Evolutionary conservation across 1,140 invertebrate species (phyloP).

Genomic region (Idris sp.): DNA sequence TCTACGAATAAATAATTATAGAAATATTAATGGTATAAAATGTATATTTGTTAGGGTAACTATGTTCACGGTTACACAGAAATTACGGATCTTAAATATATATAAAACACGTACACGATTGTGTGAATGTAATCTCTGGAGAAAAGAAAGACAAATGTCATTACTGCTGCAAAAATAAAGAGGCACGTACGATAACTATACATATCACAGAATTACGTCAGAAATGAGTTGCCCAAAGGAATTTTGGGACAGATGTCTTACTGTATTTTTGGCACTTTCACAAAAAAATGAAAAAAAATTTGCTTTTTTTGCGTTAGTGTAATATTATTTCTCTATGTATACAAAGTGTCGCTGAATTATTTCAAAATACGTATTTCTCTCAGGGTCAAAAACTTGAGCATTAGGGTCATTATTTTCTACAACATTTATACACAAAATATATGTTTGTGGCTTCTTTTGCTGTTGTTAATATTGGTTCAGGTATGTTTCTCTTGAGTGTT

Average conservation of each 20-base stretch:
- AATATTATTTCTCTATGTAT: slow-evolving; percentile 20
- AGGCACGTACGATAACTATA: slow-evolving; percentile 54
- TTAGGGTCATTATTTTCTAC: slow-evolving; percentile 13
- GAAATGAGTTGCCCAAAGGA: slow-evolving; percentile 48
- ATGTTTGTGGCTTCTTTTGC: slow-evolving; percentile 22
- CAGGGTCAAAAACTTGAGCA: slow-evolving; percentile 38
- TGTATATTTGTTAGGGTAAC: slow-evolving; percentile 65
- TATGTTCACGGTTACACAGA: slow-evolving; percentile 62
- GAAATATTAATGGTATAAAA: slow-evolving; percentile 56
- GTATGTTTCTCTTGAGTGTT: slow-evolving; percentile 28
- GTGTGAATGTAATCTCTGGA: slow-evolving; percentile 37
- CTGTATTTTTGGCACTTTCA: slow-evolving; percentile 52
- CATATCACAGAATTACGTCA: slow-evolving; percentile 54
- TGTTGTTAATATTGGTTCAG: slow-evolving; percentile 18
- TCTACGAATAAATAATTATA: no score
- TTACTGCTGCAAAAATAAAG: slow-evolving; percentile 40
- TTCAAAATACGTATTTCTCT: slow-evolving; percentile 32
- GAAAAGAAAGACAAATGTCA: slow-evolving; percentile 37
- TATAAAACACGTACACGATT: slow-evolving; percentile 34
- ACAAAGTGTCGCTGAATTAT: slow-evolving; percentile 23
- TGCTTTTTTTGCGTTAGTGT: slow-evolving; percentile 17
- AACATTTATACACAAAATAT: slow-evolving; percentile 46
- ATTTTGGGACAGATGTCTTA: slow-evolving; percentile 33
- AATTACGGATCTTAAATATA: slow-evolving; percentile 44
- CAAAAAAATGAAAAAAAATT: slow-evolving; percentile 32